Evolutionary conservation across 2,888 invertebrate genomes (phyloP).

Genomic region (Drosophila stalkeri): DNA sequence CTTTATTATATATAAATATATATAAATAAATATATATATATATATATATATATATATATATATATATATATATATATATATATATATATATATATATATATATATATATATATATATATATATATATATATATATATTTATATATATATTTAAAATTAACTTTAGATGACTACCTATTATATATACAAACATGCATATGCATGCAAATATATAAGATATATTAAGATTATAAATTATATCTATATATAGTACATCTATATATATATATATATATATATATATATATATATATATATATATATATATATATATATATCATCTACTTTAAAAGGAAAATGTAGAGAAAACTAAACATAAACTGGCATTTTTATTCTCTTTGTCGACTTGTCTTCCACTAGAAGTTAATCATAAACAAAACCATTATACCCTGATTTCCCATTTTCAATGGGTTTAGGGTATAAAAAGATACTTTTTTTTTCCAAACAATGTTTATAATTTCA

Average conservation of each 20-base stretch:
- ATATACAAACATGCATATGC: constrained; percentile 3
- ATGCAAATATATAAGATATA: background rate
- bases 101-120: constrained; percentile 15
- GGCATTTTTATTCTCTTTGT: constrained; percentile 1
- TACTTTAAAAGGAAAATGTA: constrained; percentile 12
- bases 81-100: too few relatives aligned
- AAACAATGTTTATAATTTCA: constrained; percentile 2
- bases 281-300: constrained; percentile 3
- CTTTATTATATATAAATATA: constrained; percentile 21
- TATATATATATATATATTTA: constrained; percentile 13
- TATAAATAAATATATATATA: constrained; percentile 12
- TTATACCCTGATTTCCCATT: too few relatives aligned
- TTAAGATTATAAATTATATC: constrained; percentile 29
- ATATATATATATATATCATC: background rate
- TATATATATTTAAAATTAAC: constrained; percentile 21
- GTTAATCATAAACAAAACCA: background rate
- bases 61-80: too few relatives aligned
- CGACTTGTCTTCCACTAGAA: constrained; percentile 9
- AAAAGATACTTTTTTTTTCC: too few relatives aligned
- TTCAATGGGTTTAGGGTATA: too few relatives aligned
- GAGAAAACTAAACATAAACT: constrained; percentile 5
- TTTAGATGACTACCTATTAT: constrained; percentile 30
- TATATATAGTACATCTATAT: constrained; percentile 14
- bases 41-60: too few relatives aligned
- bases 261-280: background rate